These are phyloP conservation scores for Heterodera carotae DNA, from an alignment of 1,140 invertebrate genomes.

Conservation along the genomic window DNA sequence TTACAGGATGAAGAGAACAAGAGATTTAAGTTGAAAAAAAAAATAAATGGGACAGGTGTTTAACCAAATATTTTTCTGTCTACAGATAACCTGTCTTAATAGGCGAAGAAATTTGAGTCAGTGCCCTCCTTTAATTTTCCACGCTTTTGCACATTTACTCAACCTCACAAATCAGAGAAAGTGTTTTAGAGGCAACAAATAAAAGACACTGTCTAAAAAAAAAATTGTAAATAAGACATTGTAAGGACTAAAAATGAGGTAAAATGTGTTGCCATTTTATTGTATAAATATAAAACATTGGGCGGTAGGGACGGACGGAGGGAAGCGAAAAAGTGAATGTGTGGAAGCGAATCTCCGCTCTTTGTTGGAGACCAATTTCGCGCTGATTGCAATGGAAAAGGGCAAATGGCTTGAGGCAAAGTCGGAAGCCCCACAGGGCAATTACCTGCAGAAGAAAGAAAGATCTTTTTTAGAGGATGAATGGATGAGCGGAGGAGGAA, in stretches of 20 bases:
- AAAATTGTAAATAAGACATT: background rate
- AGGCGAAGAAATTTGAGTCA: background rate
- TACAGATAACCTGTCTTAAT: background rate
- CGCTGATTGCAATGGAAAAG: background rate
- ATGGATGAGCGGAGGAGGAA: background rate
- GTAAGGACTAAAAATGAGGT: background rate
- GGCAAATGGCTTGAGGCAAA: background rate
- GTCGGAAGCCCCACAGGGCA: background rate
- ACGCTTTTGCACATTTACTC: too few species aligned
- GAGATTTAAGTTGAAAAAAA: background rate
- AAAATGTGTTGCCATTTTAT: background rate
- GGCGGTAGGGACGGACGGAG: background rate
- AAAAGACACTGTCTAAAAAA: background rate
- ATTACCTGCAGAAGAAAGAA: conserved; percentile 2
- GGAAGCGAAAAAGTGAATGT: too few species aligned
- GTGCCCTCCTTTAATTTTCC: too few species aligned
- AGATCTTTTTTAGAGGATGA: background rate
- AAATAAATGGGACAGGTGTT: too few species aligned
- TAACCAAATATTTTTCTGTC: too few species aligned
- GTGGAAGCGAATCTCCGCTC: background rate
- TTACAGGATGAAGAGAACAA: too few species aligned
- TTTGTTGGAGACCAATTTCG: background rate
- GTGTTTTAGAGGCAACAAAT: too few species aligned
- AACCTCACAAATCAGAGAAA: too few species aligned
- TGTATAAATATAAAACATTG: background rate